Evolutionary conservation across 2,888 invertebrate genomes (phyloP), one percentile per base, ranked within the genome.

Genomic region (Drosophila limbata): DNA sequence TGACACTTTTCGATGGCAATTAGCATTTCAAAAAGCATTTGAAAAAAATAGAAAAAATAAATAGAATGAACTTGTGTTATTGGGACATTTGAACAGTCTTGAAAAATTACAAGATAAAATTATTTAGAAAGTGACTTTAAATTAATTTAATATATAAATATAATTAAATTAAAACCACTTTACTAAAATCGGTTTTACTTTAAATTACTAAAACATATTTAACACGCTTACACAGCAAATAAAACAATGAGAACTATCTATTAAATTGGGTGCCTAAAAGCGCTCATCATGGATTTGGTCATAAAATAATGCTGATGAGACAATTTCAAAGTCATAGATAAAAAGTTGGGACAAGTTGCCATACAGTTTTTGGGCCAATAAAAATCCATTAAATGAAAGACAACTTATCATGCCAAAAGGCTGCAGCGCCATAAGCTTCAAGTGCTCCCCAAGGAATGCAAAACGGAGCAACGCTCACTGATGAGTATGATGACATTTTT

Each of bases 401-500:
- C 60, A 73, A 70, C 66, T 73, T 75, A 77, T 67, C 70, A 59
- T 55, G 64, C 53, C 51, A 19, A 45, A 37, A 56, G 53, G 42
- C 51, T 35, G 33, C 60, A 37, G 42, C 35, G 42, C 33, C 62
- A 57, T 28, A 44, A 57, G 55, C 60, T 35, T 50, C 13, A 73
- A 79, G 64, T 59, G 63, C 53, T 79, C 82, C 81, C 75, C 11
- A 37, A 67, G 78, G 84, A 87, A 78, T 80, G 68, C 81, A 81
- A 68, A 86, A 75, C 65, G 77, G 66, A 81, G 42, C 81, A 77
- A 66, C 69, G 65, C 55, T 51, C 79, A 62, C 51, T 73, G 84
- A 83, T 81, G 88, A 77, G 81, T 65, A 77, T 80, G 85, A 84
- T 86, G 81, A 71, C 78, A 77, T 77, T 88, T 84, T 81, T 81